A percentile compares a stretch with the other conserved stretches of the same genome.
Conservation (phyloP, 2,888 invertebrate species). For the Eilema depressum region DNA sequence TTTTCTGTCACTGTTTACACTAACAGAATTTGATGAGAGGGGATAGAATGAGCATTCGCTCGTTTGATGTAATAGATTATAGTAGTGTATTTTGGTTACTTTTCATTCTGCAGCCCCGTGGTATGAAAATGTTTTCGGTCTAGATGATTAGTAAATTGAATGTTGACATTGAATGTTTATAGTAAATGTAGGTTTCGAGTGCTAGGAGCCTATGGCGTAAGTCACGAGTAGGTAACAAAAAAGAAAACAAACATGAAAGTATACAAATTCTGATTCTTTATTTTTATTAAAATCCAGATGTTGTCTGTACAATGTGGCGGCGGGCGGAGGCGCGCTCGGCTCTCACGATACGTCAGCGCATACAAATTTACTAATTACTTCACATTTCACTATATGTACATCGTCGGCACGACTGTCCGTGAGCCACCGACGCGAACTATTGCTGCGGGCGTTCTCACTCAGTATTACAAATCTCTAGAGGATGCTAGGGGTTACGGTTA, state of each 20-base stretch:
- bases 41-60: too few relatives aligned
- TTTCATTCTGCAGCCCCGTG: too few relatives aligned
- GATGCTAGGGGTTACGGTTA: slow-evolving; percentile 7
- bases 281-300: slow-evolving; percentile 67
- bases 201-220: too few relatives aligned
- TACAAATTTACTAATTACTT: slow-evolving; percentile 54
- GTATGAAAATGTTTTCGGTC: too few relatives aligned
- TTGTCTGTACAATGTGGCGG: slow-evolving; percentile 68
- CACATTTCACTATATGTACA: slow-evolving; percentile 74
- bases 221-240: too few relatives aligned
- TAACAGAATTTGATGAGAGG: too few relatives aligned
- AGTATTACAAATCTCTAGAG: slow-evolving; percentile 27
- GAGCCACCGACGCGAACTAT: slow-evolving; percentile 51
- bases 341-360: slow-evolving; percentile 54
- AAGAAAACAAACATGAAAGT: slow-evolving; percentile 69
- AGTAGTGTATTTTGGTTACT: too few relatives aligned
- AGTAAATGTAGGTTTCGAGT: not conserved
- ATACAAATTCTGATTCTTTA: slow-evolving; percentile 83
- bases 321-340: slow-evolving; percentile 40
- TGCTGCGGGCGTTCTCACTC: slow-evolving; percentile 39
- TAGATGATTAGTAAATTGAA: too few relatives aligned
- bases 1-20: too few relatives aligned
- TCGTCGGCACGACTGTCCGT: slow-evolving; percentile 56
- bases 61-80: too few relatives aligned
- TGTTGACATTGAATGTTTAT: too few relatives aligned